Evolutionary conservation across 2,888 invertebrate genomes (phyloP), one percentile per base, ranked within the genome.

Genomic region (Thera britannica): DNA sequence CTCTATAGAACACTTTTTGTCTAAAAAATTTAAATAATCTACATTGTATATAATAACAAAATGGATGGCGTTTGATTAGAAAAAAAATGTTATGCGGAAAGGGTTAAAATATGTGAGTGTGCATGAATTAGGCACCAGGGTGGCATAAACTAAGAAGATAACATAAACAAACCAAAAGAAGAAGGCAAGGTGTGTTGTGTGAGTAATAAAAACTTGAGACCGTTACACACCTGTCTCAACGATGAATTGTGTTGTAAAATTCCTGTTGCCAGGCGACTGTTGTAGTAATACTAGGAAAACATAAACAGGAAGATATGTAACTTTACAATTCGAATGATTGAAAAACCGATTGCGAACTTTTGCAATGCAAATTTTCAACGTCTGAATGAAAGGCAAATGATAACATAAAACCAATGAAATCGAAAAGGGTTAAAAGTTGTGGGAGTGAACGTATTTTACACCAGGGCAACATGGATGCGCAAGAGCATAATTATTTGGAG

Each of bases 81-180:
- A 44, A 7, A 44, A 44, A 44, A 44, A 44, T 7, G 44, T 44
- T 7, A 44, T 2, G 9, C 44, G 8, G 9, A 62, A 62, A 48
- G 58, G 59, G 54, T 55, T 58, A 54, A 58, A 54, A 48, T 35
- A n/a, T 67, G 61, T 58, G n/a, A 44, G 56, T 6, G 51, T 57
- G 65, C 51, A 67, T 67, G 36, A 46, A 54, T 67, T 48, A 67
- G 36, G 9, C 12, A 67, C 67, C 58, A 65, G 60, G 51, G 9
- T 46, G 8, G 44, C 54, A 64, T 44, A 36, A 63, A n/a, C 36
- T 34, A 12, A 11, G 11, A 54, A 12, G 34, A 54, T 57, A n/a
- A 5, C 4, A 5, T 36, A 41, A n/a, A 5, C 4, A 2, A 23
- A 23, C 12, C 3, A 38, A 56, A 54, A 35, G 23, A 34, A 2